phyloP scores from a whole-genome alignment of 2,113 vertebrate genomes.

The Ardeotis arabs region DNA sequence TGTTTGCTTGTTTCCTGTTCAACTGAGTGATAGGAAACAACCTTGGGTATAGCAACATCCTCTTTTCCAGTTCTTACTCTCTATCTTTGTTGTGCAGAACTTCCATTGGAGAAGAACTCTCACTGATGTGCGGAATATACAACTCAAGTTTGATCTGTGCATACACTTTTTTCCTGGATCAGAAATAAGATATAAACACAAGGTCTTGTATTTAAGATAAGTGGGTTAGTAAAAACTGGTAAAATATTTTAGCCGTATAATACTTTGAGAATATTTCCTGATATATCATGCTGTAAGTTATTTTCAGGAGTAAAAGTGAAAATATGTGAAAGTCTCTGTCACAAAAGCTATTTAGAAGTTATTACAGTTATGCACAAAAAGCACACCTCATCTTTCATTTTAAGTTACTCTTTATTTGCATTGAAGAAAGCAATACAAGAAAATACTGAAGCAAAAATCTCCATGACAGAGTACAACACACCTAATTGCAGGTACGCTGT shows the following conservation, averaged over 20 bases:
- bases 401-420: neutral
- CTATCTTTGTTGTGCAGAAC: neutral
- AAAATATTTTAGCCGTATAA: neutral
- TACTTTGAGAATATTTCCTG: neutral
- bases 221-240: neutral
- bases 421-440: neutral
- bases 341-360: neutral
- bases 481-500: neutral
- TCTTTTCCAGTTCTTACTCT: neutral
- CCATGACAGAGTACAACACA: fast-evolving
- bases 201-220: neutral
- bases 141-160: neutral
- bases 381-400: neutral
- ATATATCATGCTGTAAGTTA: neutral
- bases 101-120: neutral
- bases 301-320: neutral
- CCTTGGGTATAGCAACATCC: neutral
- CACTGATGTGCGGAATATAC: neutral
- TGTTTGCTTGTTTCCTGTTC: neutral
- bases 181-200: neutral
- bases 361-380: neutral
- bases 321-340: neutral
- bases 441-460: neutral
- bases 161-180: neutral
- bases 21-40: neutral